These are phyloP conservation scores for Ormyrus nitidulus DNA, from an alignment of 2,888 invertebrate species.

Conservation along the genomic window DNA sequence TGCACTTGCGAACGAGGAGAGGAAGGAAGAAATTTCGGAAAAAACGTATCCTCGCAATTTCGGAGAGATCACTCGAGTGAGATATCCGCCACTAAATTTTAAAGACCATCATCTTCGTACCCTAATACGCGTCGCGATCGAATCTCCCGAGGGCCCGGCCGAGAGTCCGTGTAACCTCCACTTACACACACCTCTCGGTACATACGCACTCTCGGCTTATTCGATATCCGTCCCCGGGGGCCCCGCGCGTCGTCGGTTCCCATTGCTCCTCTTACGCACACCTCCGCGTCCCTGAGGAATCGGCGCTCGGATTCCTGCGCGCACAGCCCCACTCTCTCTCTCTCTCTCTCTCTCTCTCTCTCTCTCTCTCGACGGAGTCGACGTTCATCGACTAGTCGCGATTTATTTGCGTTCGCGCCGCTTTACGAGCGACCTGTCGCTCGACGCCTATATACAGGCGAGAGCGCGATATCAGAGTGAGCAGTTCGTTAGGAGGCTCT, in stretches of 20 bases:
- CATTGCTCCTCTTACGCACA: slow-evolving; percentile 57
- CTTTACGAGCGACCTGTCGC: slow-evolving; percentile 44
- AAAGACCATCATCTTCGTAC: too few relatives aligned
- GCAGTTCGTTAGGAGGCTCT: too few relatives aligned
- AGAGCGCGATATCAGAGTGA: too few relatives aligned
- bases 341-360: slow-evolving; percentile 2
- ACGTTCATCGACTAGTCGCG: slow-evolving; percentile 49
- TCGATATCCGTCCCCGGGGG: slow-evolving; percentile 28
- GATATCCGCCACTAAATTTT: neutral
- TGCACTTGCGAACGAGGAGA: neutral
- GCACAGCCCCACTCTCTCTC: neutral
- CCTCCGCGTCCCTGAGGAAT: neutral
- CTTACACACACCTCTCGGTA: neutral
- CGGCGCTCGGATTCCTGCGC: too few relatives aligned
- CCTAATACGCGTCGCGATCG: neutral
- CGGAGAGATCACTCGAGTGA: neutral
- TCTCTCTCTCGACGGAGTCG: slow-evolving; percentile 8
- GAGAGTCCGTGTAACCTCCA: neutral
- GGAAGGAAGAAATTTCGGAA: too few relatives aligned
- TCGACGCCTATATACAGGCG: neutral
- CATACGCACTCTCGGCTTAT: slow-evolving; percentile 45
- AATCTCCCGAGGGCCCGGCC: neutral
- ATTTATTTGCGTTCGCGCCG: slow-evolving; percentile 46
- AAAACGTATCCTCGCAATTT: neutral
- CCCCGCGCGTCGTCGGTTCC: slow-evolving; percentile 68